Conservation (phyloP, 2,797 vertebrate species). For the Ambastaia sidthimunki region DNA sequence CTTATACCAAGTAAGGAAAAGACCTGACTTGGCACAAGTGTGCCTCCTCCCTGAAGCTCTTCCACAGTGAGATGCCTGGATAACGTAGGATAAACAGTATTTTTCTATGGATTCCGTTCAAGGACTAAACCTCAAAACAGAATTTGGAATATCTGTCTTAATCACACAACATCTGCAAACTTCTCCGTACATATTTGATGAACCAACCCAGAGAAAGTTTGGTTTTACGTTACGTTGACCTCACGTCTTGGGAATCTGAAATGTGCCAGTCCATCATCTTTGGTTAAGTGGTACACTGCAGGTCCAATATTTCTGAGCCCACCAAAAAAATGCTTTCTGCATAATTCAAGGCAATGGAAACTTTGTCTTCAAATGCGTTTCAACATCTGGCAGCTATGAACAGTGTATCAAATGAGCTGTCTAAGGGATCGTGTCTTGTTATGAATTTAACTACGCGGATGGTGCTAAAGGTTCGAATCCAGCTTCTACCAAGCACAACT, state of each 20-base stretch:
- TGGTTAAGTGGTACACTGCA: constrained; percentile 23
- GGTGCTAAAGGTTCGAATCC: neutral
- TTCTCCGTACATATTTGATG: constrained; percentile 28
- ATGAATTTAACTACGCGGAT: constrained; percentile 9
- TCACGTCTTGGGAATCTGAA: constrained; percentile 36
- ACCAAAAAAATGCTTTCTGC: constrained; percentile 15
- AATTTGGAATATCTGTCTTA: constrained; percentile 26
- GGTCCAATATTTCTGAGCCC: constrained; percentile 8
- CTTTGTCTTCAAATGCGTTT: constrained; percentile 9
- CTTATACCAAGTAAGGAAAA: constrained; percentile 80
- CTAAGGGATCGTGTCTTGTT: constrained; percentile 15
- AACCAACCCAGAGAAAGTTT: constrained; percentile 24
- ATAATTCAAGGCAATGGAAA: constrained; percentile 33
- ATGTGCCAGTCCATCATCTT: constrained; percentile 37
- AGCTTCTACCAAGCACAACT: neutral
- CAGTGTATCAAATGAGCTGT: constrained; percentile 20
- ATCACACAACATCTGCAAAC: constrained; percentile 48
- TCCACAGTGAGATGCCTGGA: constrained; percentile 67
- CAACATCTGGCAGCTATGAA: constrained; percentile 38
- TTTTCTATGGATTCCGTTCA: constrained; percentile 48
- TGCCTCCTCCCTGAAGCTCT: constrained; percentile 61
- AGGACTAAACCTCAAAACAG: constrained; percentile 33
- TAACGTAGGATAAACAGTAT: constrained; percentile 66
- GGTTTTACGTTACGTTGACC: constrained; percentile 39
- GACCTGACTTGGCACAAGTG: constrained; percentile 69